Conservation (phyloP, 2,888 invertebrate species). For the Diarsia rubi region DNA sequence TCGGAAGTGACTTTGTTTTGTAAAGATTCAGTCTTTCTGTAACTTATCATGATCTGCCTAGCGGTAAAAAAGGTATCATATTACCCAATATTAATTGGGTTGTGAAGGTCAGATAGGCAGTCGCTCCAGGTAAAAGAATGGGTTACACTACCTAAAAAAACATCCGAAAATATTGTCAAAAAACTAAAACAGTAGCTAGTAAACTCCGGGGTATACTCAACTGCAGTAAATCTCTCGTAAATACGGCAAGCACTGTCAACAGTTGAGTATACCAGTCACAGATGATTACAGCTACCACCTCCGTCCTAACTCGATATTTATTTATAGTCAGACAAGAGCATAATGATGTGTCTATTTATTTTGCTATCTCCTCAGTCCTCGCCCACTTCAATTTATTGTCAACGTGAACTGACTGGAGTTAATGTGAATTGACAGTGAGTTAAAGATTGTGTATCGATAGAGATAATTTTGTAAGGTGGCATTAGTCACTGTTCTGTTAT, state of each 20-base stretch:
- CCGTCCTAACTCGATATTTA: conserved; percentile 54
- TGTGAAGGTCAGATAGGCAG: too few relatives aligned
- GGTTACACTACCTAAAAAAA: too few relatives aligned
- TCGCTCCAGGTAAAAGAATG: too few relatives aligned
- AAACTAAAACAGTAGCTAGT: neutral
- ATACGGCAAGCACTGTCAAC: neutral
- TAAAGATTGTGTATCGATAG: conserved; percentile 23
- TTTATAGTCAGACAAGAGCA: conserved; percentile 55
- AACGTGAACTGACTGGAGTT: conserved; percentile 46
- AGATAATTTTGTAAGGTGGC: neutral
- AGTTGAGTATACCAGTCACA: conserved; percentile 50
- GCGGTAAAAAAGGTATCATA: too few relatives aligned
- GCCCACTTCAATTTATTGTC: conserved; percentile 58
- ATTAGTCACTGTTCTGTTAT: neutral
- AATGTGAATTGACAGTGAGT: conserved; percentile 51
- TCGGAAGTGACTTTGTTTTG: too few relatives aligned
- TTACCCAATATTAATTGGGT: too few relatives aligned
- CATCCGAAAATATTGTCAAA: neutral
- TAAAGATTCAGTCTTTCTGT: too few relatives aligned
- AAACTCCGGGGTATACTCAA: conserved; percentile 10
- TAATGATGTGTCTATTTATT: conserved; percentile 62
- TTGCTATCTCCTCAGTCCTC: conserved; percentile 37
- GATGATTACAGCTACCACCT: conserved; percentile 51
- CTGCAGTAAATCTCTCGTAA: neutral
- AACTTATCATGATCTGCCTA: too few relatives aligned